phyloP scores from a whole-genome alignment of 1,140 invertebrate species.

The Drosophila tani region DNA sequence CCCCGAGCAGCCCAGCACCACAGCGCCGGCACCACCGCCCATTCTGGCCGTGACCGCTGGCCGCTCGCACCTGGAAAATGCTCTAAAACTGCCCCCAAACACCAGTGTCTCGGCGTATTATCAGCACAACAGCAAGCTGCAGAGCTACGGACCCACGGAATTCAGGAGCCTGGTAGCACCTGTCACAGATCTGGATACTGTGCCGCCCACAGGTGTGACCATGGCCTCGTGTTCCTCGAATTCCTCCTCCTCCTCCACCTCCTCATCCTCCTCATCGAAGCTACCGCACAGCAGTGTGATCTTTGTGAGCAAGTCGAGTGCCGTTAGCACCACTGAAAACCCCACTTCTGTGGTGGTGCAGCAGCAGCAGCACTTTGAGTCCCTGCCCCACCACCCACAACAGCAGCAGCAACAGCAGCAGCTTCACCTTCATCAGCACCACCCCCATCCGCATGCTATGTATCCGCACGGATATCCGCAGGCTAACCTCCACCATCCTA shows the following conservation, averaged over 20 bases:
- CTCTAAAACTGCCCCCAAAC: conserved; percentile 76
- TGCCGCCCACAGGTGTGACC: conserved; percentile 75
- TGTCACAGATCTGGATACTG: conserved; percentile 84
- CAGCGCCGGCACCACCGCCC: conserved; percentile 34
- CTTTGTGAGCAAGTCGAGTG: conserved; percentile 75
- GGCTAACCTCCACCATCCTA: conserved; percentile 29
- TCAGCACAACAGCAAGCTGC: conserved; percentile 78
- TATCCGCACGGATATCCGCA: conserved; percentile 28
- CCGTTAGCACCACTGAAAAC: conserved; percentile 66
- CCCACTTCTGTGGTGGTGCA: conserved; percentile 14
- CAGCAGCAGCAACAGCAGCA: conserved; percentile 36
- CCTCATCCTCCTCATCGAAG: conserved; percentile 28
- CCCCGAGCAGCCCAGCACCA: conserved; percentile 42
- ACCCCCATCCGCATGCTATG: conserved; percentile 30
- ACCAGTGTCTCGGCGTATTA: conserved; percentile 82
- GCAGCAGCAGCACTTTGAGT: conserved; percentile 34
- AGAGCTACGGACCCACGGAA: conserved; percentile 26
- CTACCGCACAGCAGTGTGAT: conserved; percentile 78
- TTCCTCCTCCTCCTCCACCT: background rate
- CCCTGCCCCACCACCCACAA: conserved; percentile 27
- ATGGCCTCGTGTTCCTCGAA: conserved; percentile 48
- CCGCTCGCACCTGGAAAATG: conserved; percentile 78
- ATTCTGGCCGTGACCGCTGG: conserved; percentile 53
- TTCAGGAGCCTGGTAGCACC: conserved; percentile 66
- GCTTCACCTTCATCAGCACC: conserved; percentile 29